Percentiles rank a stretch among this genome's conserved stretches.
These are phyloP conservation scores for Bombus haemorrhoidalis DNA, from an alignment of 1,140 invertebrate species.

Conservation along the genomic window DNA sequence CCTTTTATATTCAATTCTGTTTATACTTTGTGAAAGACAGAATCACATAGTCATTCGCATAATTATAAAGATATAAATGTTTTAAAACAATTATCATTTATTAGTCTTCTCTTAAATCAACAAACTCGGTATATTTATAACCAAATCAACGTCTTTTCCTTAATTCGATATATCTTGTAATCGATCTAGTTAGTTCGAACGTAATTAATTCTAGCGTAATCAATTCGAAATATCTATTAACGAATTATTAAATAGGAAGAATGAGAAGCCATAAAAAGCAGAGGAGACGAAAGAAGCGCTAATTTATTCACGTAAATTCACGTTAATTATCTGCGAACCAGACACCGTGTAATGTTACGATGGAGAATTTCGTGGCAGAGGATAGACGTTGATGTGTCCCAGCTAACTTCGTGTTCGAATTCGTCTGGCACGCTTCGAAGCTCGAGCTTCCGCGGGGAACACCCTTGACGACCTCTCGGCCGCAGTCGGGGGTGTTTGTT, in stretches of 20 bases:
- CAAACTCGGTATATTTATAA: neutral
- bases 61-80: too few species aligned
- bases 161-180: neutral
- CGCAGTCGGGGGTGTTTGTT: constrained; percentile 58
- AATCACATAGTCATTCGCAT: too few species aligned
- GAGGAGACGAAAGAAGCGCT: too few species aligned
- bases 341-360: constrained; percentile 41
- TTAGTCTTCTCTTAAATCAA: too few species aligned
- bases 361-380: constrained; percentile 57
- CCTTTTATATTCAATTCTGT: too few species aligned
- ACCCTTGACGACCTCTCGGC: constrained; percentile 31
- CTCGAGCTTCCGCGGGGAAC: constrained; percentile 28
- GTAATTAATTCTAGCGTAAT: too few species aligned
- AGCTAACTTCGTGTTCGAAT: neutral
- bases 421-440: neutral
- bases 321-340: constrained; percentile 62
- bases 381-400: constrained; percentile 51
- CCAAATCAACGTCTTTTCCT: neutral
- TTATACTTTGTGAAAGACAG: too few species aligned
- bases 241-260: neutral
- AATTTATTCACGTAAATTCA: constrained; percentile 28
- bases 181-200: neutral
- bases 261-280: too few species aligned
- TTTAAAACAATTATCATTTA: too few species aligned
- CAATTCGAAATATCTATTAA: neutral